Evolutionary conservation across 2,888 invertebrate species (phyloP).

Genomic region (Keiferia lycopersicella): DNA sequence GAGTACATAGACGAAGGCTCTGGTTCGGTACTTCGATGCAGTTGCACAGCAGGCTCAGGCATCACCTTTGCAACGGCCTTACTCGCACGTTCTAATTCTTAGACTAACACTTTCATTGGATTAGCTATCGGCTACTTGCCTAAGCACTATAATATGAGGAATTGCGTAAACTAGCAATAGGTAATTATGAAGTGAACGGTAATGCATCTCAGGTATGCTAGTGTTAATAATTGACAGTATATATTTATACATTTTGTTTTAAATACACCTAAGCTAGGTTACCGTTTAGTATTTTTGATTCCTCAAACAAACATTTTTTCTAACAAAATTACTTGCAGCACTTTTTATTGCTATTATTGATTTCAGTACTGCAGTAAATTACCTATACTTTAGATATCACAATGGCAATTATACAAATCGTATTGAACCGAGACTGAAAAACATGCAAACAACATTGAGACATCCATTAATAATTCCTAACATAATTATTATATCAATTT

Average conservation of each 20-base stretch:
- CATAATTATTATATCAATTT: slow-evolving; percentile 45
- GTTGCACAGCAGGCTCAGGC: slow-evolving; percentile 51
- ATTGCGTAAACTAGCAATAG: slow-evolving; percentile 2
- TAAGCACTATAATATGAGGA: slow-evolving; percentile 5
- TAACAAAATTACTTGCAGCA: no score
- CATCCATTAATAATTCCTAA: slow-evolving; percentile 22
- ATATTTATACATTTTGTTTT: not conserved
- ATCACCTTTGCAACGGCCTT: slow-evolving; percentile 47
- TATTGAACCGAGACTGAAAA: slow-evolving; percentile 23
- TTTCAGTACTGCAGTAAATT: no score
- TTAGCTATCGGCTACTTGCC: slow-evolving; percentile 36
- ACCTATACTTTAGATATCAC: not conserved
- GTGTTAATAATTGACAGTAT: not conserved
- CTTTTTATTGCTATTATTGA: no score
- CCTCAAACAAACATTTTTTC: no score
- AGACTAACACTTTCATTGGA: slow-evolving; percentile 57
- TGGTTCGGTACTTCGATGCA: slow-evolving; percentile 64
- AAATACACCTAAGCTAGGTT: no score
- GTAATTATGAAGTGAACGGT: slow-evolving; percentile 1
- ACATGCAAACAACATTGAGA: slow-evolving; percentile 23
- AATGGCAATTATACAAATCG: slow-evolving; percentile 7
- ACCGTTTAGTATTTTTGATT: no score
- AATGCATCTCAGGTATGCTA: not conserved
- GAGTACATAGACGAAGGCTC: slow-evolving; percentile 76
- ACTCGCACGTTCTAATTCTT: slow-evolving; percentile 58